Evolutionary conservation across 2,797 vertebrate genomes (phyloP), one percentile per base, ranked within the genome.

Genomic region (Takifugu rubripes): DNA sequence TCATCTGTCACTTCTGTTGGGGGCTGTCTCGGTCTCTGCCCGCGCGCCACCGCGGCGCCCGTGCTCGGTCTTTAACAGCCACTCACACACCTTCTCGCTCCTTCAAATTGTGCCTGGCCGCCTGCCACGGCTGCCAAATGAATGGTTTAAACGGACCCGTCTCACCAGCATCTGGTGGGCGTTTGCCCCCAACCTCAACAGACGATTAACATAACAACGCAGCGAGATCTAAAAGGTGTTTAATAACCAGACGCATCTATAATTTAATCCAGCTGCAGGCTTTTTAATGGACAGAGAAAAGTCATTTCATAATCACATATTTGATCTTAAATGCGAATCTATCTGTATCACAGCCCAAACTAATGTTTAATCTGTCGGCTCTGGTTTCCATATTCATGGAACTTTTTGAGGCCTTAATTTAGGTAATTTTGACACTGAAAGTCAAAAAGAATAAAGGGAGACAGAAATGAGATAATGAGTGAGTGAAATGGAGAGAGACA

Each of bases 81-180:
- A 47, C 59, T 56, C 59, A 57, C 59, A 49, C 47, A 60, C 49
- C 58, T 51, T 29, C 33, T 48, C 24, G 40, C 49, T 67, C 71
- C 56, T 65, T 29, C 7, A 4, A 59, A 62, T 66, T 27, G 58
- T 43, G 54, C 17, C 40, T 69, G 76, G 59, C 62, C 15, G 21
- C 44, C n/a, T 40, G 72, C 68, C 83, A 74, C 15, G 40, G 54
- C 58, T 10, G 10, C 68, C 29, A 43, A 60, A 56, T 26, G 53
- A 63, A n/a, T 45, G 61, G 56, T 72, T 73, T 75, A 75, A 75
- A 80, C 72, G 74, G 66, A 44, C 55, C 49, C 59, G 66, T 70
- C 64, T 74, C 56, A 58, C 51, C 56, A 59, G 55, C 75, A 75
- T 78, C 66, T 82, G 76, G 52, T 54, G 52, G 68, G 59, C 67